Evolutionary conservation across 2,888 invertebrate species (phyloP).

Genomic region (Tholera decimalis): DNA sequence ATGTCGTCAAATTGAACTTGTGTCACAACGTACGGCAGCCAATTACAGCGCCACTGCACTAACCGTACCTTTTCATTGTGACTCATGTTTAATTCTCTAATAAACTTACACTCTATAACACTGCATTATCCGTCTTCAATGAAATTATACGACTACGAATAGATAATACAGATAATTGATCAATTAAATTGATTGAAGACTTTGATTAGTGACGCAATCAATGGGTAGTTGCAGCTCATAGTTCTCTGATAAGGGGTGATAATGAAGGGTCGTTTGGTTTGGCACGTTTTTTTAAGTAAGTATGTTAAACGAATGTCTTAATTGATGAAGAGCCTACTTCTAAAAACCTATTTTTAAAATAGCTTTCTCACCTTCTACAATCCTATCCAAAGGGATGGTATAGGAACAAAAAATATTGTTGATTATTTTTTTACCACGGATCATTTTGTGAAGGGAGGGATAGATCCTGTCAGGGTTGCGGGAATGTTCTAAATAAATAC

Average conservation of each 20-base stretch:
- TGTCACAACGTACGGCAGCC: too few relatives aligned
- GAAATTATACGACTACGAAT: conserved; percentile 19
- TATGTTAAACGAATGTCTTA: too few relatives aligned
- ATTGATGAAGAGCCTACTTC: too few relatives aligned
- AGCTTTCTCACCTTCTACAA: too few relatives aligned
- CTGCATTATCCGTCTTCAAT: neutral
- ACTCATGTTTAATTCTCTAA: neutral
- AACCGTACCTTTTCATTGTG: neutral
- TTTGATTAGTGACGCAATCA: conserved; percentile 21
- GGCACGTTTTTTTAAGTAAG: neutral
- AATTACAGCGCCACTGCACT: neutral
- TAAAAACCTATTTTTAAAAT: too few relatives aligned
- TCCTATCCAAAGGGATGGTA: too few relatives aligned
- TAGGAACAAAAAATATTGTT: too few relatives aligned
- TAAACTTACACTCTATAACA: too few relatives aligned
- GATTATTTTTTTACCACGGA: too few relatives aligned
- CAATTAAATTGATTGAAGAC: conserved; percentile 25
- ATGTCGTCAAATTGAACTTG: neutral
- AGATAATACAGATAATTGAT: conserved; percentile 26
- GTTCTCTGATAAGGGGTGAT: conserved; percentile 1
- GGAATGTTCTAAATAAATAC: too few relatives aligned
- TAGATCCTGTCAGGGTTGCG: too few relatives aligned
- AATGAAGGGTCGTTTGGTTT: neutral
- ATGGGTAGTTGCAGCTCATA: conserved; percentile 4
- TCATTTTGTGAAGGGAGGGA: too few relatives aligned